phyloP scores from a whole-genome alignment of 2,797 vertebrate species.

The Mormyrus hasselquistii region DNA sequence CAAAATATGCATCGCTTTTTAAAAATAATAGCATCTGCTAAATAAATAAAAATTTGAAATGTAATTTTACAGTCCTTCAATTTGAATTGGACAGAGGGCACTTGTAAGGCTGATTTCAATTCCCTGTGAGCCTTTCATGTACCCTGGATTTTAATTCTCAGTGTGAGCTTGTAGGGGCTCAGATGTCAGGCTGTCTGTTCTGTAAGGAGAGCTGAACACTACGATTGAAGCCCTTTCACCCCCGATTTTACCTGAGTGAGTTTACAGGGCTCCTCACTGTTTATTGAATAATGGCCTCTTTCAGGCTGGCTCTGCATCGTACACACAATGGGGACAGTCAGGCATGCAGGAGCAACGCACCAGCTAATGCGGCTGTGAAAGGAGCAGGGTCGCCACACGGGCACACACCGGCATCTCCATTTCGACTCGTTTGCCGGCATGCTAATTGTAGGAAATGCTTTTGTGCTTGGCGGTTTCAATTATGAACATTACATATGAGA shows the following conservation, averaged over 20 bases:
- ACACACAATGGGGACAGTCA: not conserved
- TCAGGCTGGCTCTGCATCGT: not conserved
- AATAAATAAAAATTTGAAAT: not conserved
- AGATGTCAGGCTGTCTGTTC: not conserved
- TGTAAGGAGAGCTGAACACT: not conserved
- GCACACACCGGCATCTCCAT: conserved; percentile 25
- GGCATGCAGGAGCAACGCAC: not conserved
- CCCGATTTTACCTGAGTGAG: not conserved
- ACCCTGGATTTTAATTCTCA: not conserved
- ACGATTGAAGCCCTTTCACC: not conserved
- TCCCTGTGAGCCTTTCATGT: not conserved
- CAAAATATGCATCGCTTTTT: not conserved
- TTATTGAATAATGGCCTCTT: not conserved
- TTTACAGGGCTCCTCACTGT: conserved; percentile 3
- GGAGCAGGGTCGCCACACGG: not conserved
- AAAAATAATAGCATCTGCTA: not conserved
- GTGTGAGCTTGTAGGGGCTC: not conserved
- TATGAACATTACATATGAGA: conserved; percentile 43
- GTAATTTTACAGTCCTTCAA: not conserved
- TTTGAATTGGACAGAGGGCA: not conserved
- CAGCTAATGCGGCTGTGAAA: not conserved
- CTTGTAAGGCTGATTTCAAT: not conserved
- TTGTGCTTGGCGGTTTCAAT: conserved; percentile 44
- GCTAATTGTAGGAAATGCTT: conserved; percentile 40
- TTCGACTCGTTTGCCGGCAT: conserved; percentile 45